Conservation (phyloP, 2,113 vertebrate genomes). For the Peromyscus polionotus region DNA sequence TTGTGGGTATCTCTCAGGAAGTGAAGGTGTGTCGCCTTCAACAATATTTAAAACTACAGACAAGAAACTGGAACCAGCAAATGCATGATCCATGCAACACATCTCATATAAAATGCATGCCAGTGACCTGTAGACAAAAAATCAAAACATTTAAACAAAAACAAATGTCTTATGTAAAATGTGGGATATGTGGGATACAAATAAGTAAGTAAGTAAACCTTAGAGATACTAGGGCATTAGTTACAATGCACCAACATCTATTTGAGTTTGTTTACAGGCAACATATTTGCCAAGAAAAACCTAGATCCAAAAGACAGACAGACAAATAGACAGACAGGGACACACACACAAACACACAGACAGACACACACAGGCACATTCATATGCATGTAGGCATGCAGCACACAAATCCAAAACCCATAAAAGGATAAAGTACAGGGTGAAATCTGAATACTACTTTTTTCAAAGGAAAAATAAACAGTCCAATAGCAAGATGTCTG, state of each 20-base stretch:
- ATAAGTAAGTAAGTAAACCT: background rate
- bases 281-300: background rate
- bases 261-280: background rate
- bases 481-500: background rate
- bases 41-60: conserved; percentile 92
- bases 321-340: background rate
- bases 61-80: conserved; percentile 91
- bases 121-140: conserved; percentile 89
- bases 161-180: background rate
- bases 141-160: conserved; percentile 44
- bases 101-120: conserved; percentile 94
- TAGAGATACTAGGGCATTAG: background rate
- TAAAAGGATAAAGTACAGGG: background rate
- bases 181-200: too few species aligned
- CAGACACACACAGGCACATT: background rate
- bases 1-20: conserved; percentile 87
- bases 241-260: background rate
- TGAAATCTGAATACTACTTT: background rate
- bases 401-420: background rate
- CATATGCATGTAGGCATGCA: background rate
- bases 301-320: background rate
- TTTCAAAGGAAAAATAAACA: conserved; percentile 7
- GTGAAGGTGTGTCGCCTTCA: conserved; percentile 90
- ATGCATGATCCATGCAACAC: conserved; percentile 92
- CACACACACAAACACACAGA: background rate